Evolutionary conservation across 1,140 invertebrate species (phyloP).

Genomic region (Hycleus phaleratus): DNA sequence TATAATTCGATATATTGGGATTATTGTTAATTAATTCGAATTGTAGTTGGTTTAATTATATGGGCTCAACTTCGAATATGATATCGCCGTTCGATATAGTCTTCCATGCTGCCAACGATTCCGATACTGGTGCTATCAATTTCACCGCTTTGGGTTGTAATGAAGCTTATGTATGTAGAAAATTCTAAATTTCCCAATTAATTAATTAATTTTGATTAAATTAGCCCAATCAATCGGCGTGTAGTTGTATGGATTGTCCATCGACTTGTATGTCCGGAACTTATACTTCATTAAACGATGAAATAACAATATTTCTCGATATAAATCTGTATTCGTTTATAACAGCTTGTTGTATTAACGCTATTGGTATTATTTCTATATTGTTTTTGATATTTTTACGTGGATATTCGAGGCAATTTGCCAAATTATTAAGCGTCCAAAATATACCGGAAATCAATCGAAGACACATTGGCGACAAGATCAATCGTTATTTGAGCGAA

Average conservation of each 20-base stretch:
- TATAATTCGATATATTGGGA: not conserved
- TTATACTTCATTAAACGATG: conserved; percentile 39
- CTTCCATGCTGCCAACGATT: conserved; percentile 44
- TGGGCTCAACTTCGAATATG: conserved; percentile 49
- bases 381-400: not conserved
- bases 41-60: conserved; percentile 51
- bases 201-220: conserved; percentile 11
- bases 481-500: conserved; percentile 44
- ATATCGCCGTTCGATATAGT: conserved; percentile 61
- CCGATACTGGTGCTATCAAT: conserved; percentile 45
- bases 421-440: not conserved
- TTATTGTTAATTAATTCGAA: not conserved
- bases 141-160: conserved; percentile 48
- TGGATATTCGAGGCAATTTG: not conserved
- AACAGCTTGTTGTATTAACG: conserved; percentile 36
- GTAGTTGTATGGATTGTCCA: conserved; percentile 73
- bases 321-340: conserved; percentile 39
- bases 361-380: not conserved
- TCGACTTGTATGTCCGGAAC: conserved; percentile 51
- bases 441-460: not conserved
- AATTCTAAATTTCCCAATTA: not conserved
- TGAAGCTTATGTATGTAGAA: conserved; percentile 45
- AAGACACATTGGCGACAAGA: conserved; percentile 12
- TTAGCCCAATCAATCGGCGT: conserved; percentile 47
- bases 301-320: conserved; percentile 35